Evolutionary conservation across 1,140 invertebrate genomes (phyloP), one percentile per base, ranked within the genome.

Genomic region (Drosophila serrata): DNA sequence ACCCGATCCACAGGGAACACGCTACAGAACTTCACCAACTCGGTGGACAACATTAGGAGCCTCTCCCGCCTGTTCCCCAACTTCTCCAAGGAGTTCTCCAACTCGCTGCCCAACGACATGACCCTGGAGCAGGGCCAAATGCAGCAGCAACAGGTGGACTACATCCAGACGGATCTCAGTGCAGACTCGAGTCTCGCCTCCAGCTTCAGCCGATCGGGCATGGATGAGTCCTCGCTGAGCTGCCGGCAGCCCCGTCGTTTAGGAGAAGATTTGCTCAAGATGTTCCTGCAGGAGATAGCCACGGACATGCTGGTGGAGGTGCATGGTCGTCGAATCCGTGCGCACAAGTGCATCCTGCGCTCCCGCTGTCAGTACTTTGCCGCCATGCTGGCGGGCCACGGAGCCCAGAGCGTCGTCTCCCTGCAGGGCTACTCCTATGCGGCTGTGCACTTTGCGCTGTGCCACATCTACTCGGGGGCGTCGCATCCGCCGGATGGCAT

Each of bases 351-450:
- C 92, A 97, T 98, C 81, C 93, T 98, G 56, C 96, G 96, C 57
- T 97, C 97, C 8, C 94, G 98, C 35, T 98, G 97, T 88, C 96
- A 97, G 90, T 98, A 98, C 91, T 98, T 98, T 93, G 97, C 97
- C 7, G 97, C 97, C 33, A 96, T 98, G 92, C 93, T 98, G 3
- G 97, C 96, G 77, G 97, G 97, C 3, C 95, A 96, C 55, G 97
- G 96, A 94, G 94, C 95, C 40, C 96, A 98, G 82, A 97, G 95
- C 84, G 95, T 97, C 29, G 97, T 98, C 63, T 95, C 95, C 40
- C 92, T 98, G 58, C 96, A 97, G 93, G 97, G 97, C 94, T 98
- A 95, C 92, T 97, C 96, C 3, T 97, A 96, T 70, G 95, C 95
- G 61, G 95, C 96, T 1, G 96, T 98, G 1, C 96, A 98, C 92